Percentiles rank a stretch among this genome's conserved stretches.
Evolutionary conservation across 2,888 invertebrate species (phyloP).

Genomic region (Lissocephala sabroskyi): DNA sequence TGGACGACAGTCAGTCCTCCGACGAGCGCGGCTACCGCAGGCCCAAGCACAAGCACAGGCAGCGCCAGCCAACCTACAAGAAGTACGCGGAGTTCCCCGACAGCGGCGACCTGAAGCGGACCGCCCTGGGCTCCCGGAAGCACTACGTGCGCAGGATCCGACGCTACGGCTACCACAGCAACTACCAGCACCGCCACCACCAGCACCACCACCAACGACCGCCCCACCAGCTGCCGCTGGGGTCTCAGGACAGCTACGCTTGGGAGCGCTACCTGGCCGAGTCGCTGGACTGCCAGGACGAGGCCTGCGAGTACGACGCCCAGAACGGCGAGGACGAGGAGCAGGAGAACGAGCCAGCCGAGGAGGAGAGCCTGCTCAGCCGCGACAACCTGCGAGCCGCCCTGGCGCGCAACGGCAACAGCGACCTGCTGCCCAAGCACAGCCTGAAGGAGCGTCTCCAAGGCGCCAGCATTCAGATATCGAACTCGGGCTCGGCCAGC

Average conservation of each 20-base stretch:
- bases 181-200: constrained; percentile 14
- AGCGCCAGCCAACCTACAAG: no score
- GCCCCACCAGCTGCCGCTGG: constrained; percentile 2
- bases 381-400: constrained; percentile 62
- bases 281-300: constrained; percentile 39
- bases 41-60: no score
- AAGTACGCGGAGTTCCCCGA: no score
- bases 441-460: constrained; percentile 40
- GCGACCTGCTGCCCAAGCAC: constrained; percentile 37
- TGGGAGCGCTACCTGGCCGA: no score
- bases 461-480: background rate
- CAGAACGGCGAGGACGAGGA: constrained; percentile 27
- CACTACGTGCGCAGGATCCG: no score
- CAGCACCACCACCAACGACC: constrained; percentile 21
- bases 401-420: constrained; percentile 38
- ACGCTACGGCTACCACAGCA: no score
- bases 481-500: no score
- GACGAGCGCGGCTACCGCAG: no score
- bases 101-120: no score
- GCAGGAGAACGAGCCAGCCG: constrained; percentile 27
- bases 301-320: constrained; percentile 30
- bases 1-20: no score
- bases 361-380: constrained; percentile 42
- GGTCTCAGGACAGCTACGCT: no score
- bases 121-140: no score